Base-by-base conservation (phyloP, 2,888 invertebrate genomes). In the Ormyrus rosae region DNA sequence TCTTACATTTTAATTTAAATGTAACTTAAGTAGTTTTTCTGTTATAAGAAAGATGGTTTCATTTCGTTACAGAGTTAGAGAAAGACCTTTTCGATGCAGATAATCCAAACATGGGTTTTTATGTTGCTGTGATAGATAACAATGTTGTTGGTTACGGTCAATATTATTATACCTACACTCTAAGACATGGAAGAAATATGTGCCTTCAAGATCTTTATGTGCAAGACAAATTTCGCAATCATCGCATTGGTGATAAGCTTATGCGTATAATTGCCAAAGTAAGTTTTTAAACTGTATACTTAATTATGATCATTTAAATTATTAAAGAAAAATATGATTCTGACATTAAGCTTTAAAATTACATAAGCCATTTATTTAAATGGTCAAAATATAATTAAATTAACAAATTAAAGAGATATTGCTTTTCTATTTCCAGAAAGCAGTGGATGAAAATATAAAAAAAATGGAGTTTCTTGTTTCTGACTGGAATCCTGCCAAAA, bases 131-230 rank as follows among this genome's bases (percentile, higher is more conserved):
- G 88, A 82, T 80, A 56, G 67, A 85, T 56, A 81, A 83, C 81
- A 85, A 90, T 81, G 85, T 95, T 53, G 92, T 96, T 69, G 98
- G 97, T 0, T 97, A 95, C 89, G 94, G 96, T 0, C 89, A 98
- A 46, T 98, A 95, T 91, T 97, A 94, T 91, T 94, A 93, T 81
- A 93, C 93, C 0, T 98, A 97, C 91, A 97, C 97, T 5, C 96
- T 97, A 0, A 97, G 97, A 96, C 91, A 94, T 84, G 98, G 98
- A 0, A 94, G 93, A 87, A 92, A 94, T 0, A 92, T 96, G 86
- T 95, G 95, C 91, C 92, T 98, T 78, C 98, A 98, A 91, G 98
- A 98, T 90, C 89, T 98, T 51, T 98, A 96, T 89, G 95, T 98
- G 5, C 93, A 94, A 46, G 93, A 93, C 0, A 89, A 91, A 2